Evolutionary conservation across 1,140 invertebrate species (phyloP).

Genomic region (Belonocnema kinseyi): DNA sequence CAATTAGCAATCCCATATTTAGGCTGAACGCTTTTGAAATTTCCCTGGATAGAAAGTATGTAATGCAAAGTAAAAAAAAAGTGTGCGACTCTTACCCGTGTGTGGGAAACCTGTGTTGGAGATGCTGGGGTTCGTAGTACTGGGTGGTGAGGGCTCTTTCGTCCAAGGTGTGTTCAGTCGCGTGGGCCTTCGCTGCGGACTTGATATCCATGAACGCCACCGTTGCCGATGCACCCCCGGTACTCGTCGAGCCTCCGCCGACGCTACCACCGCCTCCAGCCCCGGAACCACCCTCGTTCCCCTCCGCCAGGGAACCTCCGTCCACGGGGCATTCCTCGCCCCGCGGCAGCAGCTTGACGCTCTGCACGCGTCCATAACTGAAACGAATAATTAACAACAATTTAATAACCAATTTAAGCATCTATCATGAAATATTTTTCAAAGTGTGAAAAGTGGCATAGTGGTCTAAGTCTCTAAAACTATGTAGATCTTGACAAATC

Average conservation of each 20-base stretch:
- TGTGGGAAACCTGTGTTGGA: constrained; percentile 73
- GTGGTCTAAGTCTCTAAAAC: no score
- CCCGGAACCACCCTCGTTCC: constrained; percentile 70
- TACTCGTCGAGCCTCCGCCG: constrained; percentile 78
- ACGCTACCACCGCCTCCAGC: constrained; percentile 74
- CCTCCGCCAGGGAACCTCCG: constrained; percentile 71
- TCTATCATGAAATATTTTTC: no score
- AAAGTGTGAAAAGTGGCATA: no score
- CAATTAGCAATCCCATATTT: no score
- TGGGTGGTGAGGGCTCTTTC: constrained; percentile 91
- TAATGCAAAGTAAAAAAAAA: neutral
- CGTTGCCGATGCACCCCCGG: constrained; percentile 82
- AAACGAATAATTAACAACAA: constrained; percentile 58
- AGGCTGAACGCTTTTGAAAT: neutral
- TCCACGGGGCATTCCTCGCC: constrained; percentile 78
- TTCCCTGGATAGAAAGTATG: neutral
- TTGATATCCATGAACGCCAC: constrained; percentile 98
- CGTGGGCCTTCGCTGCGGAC: constrained; percentile 94
- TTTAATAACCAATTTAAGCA: neutral
- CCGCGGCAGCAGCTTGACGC: constrained; percentile 91
- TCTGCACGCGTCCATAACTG: constrained; percentile 97
- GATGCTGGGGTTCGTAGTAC: constrained; percentile 90
- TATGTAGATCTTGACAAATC: no score
- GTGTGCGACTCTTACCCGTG: constrained; percentile 66
- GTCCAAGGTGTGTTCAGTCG: constrained; percentile 91